Evolutionary conservation across 2,113 vertebrate genomes (phyloP), one percentile per base, ranked within the genome.

Genomic region (Chlamydotis undulata): DNA sequence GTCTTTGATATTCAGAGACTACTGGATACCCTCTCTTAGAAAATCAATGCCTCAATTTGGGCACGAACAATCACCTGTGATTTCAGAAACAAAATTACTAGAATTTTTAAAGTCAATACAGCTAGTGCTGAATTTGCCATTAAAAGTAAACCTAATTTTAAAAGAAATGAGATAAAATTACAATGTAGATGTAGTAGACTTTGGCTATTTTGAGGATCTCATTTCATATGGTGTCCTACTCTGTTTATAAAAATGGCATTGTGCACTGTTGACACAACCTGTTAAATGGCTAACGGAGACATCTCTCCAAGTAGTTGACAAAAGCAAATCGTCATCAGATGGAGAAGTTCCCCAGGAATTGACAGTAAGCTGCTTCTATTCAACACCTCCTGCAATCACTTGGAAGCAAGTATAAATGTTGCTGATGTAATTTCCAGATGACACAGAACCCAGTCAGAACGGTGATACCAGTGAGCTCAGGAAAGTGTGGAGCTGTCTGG

Each of bases 221-320:
- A 24, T 47, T 93, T 95, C 1, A 0, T 87, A 69, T 12, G 3
- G 28, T 92, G 69, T 85, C 60, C 65, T 86, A 61, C 65, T 83
- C 50, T 53, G 61, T 89, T 84, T 84, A 77, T 67, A 83, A 94
- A 93, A 89, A 69, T 65, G 70, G 24, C 81, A 91, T 60, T 68
- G 70, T 82, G 57, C 57, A 28, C 69, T 94, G 67, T 53, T 37
- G 90, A 88, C 71, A 75, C 59, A 87, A 94, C 75, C 64, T 75
- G 82, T 83, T 94, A 93, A 94, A 63, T 80, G 92, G 85, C 87
- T 93, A 90, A 67, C 75, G 67, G 87, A 94, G 67, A 52, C 28
- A 56, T 83, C 33, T 90, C 78, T 90, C 59, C 69, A 90, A 79
- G 45, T 35, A 83, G 63, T 1, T 96, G 69, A 77, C 67, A 94